Evolutionary conservation across 2,888 invertebrate species (phyloP).

Genomic region (Netelia inedita): DNA sequence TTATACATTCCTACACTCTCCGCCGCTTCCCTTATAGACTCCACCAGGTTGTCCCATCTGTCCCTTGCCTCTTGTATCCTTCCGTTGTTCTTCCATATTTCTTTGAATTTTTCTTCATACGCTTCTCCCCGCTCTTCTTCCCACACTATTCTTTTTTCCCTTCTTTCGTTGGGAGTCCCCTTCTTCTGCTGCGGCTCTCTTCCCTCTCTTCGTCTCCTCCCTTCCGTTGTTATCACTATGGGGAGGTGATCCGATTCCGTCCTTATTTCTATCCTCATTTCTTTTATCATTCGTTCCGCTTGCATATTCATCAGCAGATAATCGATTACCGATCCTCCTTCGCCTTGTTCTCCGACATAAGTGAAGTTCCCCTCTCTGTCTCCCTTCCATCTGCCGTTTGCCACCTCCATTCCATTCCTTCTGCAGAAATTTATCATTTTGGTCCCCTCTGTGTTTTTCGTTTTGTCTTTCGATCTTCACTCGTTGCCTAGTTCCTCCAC

Average conservation of each 20-base stretch:
- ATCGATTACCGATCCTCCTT: constrained; percentile 5
- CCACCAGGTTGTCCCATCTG: no score
- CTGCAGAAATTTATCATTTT: no score
- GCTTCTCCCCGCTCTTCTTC: not conserved
- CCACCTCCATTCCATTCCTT: no score
- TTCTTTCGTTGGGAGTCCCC: not conserved
- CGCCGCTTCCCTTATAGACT: no score
- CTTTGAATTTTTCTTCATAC: not conserved
- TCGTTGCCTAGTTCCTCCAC: not conserved
- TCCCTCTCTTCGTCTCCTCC: not conserved
- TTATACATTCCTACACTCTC: not conserved
- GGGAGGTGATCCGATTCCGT: constrained; percentile 4
- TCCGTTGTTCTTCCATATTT: not conserved
- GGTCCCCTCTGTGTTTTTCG: not conserved
- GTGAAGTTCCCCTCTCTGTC: not conserved
- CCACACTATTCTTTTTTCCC: not conserved
- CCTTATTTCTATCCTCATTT: not conserved
- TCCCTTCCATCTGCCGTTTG: no score
- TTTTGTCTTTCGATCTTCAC: not conserved
- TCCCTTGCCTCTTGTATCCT: not conserved
- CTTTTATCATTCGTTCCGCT: not conserved
- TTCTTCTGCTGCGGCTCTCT: not conserved
- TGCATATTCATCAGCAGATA: not conserved
- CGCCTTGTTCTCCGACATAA: constrained; percentile 4
- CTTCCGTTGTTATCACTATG: not conserved